Base-by-base conservation (phyloP, 2,113 vertebrate genomes). In the Nothoprocta perdicaria region DNA sequence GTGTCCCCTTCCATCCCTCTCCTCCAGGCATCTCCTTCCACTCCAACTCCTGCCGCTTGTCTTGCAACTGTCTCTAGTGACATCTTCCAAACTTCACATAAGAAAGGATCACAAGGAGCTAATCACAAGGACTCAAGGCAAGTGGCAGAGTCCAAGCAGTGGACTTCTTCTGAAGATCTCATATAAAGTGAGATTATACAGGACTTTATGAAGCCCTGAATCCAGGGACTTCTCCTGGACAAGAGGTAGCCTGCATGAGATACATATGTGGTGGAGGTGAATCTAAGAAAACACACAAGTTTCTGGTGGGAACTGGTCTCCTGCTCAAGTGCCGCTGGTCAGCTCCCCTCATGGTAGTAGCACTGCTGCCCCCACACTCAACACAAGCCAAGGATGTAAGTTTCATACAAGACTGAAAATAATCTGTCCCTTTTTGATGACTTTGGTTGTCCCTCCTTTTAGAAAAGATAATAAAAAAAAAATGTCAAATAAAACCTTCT, bases 401-500 rank as follows among this genome's bases (percentile, higher is more conserved):
- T 91, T 91, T 35, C 27, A 46, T 3, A 67, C 31, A n/a, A 19
- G 67, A 67, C 18, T 26, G 46, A 61, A 88, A 88, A 85, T 38
- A 52, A 68, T 4, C 0, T 18, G 53, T 52, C 43, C 5, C n/a
- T 45, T 88, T 88, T 60, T 41, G 12, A 67, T 4, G 80, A 29
- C 4, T 61, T 22, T 84, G 57, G 2, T 86, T 92, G 91, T 84
- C 46, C 31, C 13, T 7, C 61, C 18, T 74, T 86, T 74, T 38
- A 75, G 38, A 86, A 95, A 95, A 93, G 21, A 5, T 69, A 81
- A 57, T 75, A 68, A 92, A 90, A 57, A 90, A 55, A 84, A 41
- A 38, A 38, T 68, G 84, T 48, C 76, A 83, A 31, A 68, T 84
- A 69, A 68, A 84, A 21, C n/a, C 65, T 52, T 85, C 90, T 88